A percentile compares a stretch with the other conserved stretches of the same genome.
Conservation (phyloP, 2,113 vertebrate genomes). For the Scartelaos histophorus region DNA sequence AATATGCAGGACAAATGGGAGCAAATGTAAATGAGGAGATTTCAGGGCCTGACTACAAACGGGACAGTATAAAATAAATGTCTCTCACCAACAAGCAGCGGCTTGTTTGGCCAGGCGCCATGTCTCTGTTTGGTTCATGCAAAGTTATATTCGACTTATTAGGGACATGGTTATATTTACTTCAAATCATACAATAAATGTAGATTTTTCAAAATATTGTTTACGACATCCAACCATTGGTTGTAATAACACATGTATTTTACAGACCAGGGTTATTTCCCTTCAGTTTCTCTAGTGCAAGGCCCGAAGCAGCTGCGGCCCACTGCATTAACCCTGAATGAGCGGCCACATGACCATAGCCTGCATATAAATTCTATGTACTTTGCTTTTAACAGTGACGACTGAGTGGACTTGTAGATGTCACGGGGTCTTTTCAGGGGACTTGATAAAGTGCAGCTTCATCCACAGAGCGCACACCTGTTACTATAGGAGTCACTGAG, state of each 20-base stretch:
- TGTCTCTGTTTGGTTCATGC: too few relatives aligned
- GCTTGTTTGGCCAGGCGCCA: too few relatives aligned
- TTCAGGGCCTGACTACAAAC: neutral
- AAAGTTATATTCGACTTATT: too few relatives aligned
- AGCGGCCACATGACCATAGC: constrained; percentile 3
- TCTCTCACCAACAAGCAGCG: neutral
- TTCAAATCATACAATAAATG: too few relatives aligned
- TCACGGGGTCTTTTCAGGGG: constrained; percentile 38
- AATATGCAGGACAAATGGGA: constrained; percentile 35
- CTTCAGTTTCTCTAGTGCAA: neutral
- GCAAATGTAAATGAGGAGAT: constrained; percentile 11
- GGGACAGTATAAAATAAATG: neutral
- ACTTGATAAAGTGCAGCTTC: constrained; percentile 40
- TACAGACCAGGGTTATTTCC: neutral
- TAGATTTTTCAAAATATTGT: too few relatives aligned
- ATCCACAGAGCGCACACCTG: constrained; percentile 60
- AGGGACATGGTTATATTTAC: too few relatives aligned
- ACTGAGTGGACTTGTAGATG: constrained; percentile 27
- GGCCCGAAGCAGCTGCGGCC: neutral
- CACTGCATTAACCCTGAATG: constrained; percentile 1
- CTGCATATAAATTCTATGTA: constrained; percentile 4
- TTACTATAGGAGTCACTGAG: constrained; percentile 51
- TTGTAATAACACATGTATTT: too few relatives aligned
- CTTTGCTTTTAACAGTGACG: constrained; percentile 14
- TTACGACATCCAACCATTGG: too few relatives aligned